phyloP scores from a whole-genome alignment of 2,888 invertebrate genomes.

The Ptychoptera contaminata region DNA sequence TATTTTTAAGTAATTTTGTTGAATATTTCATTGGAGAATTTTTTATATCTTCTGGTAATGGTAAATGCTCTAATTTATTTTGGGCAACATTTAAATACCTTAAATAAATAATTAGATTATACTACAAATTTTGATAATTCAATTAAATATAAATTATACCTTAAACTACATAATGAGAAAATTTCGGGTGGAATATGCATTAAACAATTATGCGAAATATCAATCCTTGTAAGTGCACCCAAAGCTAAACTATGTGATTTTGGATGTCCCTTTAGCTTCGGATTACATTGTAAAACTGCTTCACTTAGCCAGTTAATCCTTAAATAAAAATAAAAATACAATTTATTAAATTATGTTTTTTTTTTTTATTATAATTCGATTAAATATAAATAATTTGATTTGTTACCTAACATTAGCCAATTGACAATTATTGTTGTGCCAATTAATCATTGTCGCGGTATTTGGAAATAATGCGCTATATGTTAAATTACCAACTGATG shows the following conservation, averaged over 20 bases:
- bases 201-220: slow-evolving; percentile 81
- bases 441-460: slow-evolving; percentile 76
- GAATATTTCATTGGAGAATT: slow-evolving; percentile 14
- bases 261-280: slow-evolving; percentile 55
- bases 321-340: slow-evolving; percentile 20
- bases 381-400: slow-evolving; percentile 8
- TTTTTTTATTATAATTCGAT: too few species aligned
- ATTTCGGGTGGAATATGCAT: slow-evolving; percentile 62
- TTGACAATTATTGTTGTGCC: slow-evolving; percentile 64
- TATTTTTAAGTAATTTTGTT: slow-evolving; percentile 2
- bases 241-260: slow-evolving; percentile 51
- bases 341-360: slow-evolving; percentile 20
- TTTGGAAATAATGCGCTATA: slow-evolving; percentile 70
- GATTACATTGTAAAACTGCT: slow-evolving; percentile 74
- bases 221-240: slow-evolving; percentile 85
- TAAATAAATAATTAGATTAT: slow-evolving; percentile 20
- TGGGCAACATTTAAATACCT: slow-evolving; percentile 74
- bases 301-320: slow-evolving; percentile 67
- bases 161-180: slow-evolving; percentile 68
- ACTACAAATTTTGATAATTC: slow-evolving; percentile 3
- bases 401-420: slow-evolving; percentile 52
- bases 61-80: slow-evolving; percentile 69
- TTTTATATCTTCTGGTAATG: slow-evolving; percentile 30
- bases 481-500: slow-evolving; percentile 47
- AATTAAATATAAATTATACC: slow-evolving; percentile 24